phyloP scores from a whole-genome alignment of 1,140 invertebrate genomes.

The Bathynomus jamesi region DNA sequence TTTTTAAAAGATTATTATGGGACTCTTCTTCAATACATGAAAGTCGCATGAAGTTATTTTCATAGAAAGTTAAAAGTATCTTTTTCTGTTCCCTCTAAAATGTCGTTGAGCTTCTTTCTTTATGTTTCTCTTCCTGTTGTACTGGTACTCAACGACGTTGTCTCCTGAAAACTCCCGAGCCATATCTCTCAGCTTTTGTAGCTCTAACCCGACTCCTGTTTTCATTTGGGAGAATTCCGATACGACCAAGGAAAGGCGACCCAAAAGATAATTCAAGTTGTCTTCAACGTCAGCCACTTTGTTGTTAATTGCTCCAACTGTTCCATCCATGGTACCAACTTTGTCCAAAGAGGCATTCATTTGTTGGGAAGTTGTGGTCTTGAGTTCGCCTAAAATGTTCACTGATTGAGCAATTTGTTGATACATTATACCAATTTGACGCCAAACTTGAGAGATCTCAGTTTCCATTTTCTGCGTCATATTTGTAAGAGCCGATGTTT shows the following conservation, averaged over 20 bases:
- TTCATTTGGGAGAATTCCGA: conserved; percentile 81
- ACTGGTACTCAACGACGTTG: neutral
- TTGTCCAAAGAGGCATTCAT: conserved; percentile 72
- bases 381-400: conserved; percentile 61
- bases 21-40: too few relatives aligned
- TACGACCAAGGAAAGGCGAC: conserved; percentile 66
- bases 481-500: conserved; percentile 62
- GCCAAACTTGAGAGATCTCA: conserved; percentile 76
- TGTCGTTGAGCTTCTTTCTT: neutral
- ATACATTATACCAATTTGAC: conserved; percentile 80
- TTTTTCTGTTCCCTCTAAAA: neutral
- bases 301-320: conserved; percentile 54
- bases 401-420: conserved; percentile 69
- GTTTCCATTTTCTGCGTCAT: conserved; percentile 66
- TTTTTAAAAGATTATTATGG: neutral
- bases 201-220: conserved; percentile 38
- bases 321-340: conserved; percentile 52
- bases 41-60: too few relatives aligned
- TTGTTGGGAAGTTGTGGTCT: conserved; percentile 50
- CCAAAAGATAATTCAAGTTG: conserved; percentile 75
- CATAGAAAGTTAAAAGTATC: too few relatives aligned
- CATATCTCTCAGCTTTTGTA: conserved; percentile 30
- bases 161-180: neutral
- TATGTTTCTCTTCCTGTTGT: neutral
- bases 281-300: conserved; percentile 71